Evolutionary conservation across 1,140 invertebrate genomes (phyloP).

Genomic region (Scaptomyza montana): DNA sequence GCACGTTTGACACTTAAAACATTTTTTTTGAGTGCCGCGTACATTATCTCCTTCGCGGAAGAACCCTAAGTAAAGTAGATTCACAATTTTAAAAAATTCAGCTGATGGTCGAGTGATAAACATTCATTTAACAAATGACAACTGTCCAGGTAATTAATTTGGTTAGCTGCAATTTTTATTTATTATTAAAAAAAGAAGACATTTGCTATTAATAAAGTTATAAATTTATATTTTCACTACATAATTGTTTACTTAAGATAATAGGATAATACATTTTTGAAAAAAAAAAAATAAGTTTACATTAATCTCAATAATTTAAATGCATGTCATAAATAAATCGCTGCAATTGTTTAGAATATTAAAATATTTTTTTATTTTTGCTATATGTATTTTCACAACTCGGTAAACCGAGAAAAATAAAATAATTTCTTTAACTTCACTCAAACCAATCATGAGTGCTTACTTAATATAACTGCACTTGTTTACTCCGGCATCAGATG

Average conservation of each 20-base stretch:
- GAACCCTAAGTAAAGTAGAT: too few species aligned
- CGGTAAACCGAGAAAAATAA: not conserved
- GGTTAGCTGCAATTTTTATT: too few species aligned
- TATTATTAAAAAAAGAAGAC: too few species aligned
- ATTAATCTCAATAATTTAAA: slow-evolving; percentile 39
- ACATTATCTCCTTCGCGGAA: too few species aligned
- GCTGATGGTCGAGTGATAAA: too few species aligned
- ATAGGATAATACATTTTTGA: slow-evolving; percentile 34
- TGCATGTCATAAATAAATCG: slow-evolving; percentile 34
- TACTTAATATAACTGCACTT: not conserved
- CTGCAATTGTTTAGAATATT: slow-evolving; percentile 9
- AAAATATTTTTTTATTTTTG: not conserved
- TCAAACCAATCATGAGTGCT: slow-evolving; percentile 9
- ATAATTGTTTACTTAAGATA: slow-evolving; percentile 12
- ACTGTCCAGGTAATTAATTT: too few species aligned
- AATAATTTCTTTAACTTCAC: not conserved
- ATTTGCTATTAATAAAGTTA: not conserved
- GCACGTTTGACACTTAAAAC: not conserved
- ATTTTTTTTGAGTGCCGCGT: too few species aligned
- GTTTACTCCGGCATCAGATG: not conserved
- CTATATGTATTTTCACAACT: not conserved
- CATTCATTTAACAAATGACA: too few species aligned
- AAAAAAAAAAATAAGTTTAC: slow-evolving; percentile 13
- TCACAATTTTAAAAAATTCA: too few species aligned
- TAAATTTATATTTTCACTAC: not conserved